Percentiles rank a stretch among this genome's conserved stretches.
phyloP scores from a whole-genome alignment of 2,888 invertebrate genomes.

The Papilio demoleus region DNA sequence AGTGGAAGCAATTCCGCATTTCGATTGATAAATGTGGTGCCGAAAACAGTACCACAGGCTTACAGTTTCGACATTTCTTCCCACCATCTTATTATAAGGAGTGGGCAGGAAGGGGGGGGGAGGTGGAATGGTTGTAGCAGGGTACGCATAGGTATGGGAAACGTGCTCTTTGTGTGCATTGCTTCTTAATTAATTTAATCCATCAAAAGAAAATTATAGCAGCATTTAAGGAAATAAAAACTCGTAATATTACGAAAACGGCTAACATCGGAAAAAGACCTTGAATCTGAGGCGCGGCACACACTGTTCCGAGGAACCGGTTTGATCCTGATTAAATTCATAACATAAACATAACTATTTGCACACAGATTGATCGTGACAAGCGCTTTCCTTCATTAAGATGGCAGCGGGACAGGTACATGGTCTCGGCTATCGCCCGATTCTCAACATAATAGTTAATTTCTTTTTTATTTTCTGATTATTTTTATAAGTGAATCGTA shows the following conservation, averaged over 20 bases:
- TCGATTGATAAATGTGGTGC: no score
- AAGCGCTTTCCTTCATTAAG: neutral
- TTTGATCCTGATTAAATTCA: constrained; percentile 4
- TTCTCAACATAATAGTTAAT: neutral
- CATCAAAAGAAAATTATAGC: no score
- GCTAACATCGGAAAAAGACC: no score
- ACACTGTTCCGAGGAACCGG: neutral
- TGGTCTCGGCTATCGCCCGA: neutral
- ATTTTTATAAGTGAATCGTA: neutral
- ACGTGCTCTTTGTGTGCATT: no score
- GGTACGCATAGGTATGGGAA: no score
- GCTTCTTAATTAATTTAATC: neutral
- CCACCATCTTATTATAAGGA: no score
- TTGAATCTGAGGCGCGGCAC: neutral
- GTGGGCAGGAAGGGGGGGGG: no score
- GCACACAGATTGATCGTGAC: neutral
- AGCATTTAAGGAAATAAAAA: neutral
- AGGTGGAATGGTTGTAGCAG: no score
- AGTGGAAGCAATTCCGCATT: no score
- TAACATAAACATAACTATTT: neutral
- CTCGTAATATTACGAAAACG: no score
- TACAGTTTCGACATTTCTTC: no score
- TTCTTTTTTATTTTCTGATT: neutral
- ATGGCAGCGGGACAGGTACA: neutral
- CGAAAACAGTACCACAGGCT: no score